Evolutionary conservation across 1,140 invertebrate genomes (phyloP).

Genomic region (Aphaenogaster floridana): DNA sequence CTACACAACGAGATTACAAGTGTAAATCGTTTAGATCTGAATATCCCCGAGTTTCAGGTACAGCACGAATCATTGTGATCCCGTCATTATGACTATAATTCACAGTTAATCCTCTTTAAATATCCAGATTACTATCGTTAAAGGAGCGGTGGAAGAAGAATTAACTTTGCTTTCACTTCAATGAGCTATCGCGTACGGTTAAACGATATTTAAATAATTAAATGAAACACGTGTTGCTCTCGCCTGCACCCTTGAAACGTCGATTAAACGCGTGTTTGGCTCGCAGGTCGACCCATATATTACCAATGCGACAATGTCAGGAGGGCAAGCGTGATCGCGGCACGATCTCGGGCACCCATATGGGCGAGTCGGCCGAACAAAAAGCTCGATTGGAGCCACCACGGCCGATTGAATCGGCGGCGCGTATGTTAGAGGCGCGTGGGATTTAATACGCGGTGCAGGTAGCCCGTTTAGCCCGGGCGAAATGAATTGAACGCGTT

Average conservation of each 20-base stretch:
- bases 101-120: conserved; percentile 5
- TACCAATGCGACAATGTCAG: conserved; percentile 50
- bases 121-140: neutral
- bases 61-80: neutral
- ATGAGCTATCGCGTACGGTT: neutral
- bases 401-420: conserved; percentile 63
- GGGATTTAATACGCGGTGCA: conserved; percentile 75
- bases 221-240: conserved; percentile 21
- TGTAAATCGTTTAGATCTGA: conserved; percentile 38
- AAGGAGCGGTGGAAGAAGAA: neutral
- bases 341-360: conserved; percentile 67
- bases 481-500: conserved; percentile 73
- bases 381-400: conserved; percentile 64
- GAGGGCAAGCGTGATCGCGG: conserved; percentile 43
- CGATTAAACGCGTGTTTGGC: conserved; percentile 57
- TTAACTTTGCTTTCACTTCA: neutral
- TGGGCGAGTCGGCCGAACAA: conserved; percentile 69
- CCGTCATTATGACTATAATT: neutral
- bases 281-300: conserved; percentile 55
- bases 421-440: conserved; percentile 67
- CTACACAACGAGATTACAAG: conserved; percentile 36
- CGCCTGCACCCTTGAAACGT: neutral
- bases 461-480: conserved; percentile 75
- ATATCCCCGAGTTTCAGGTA: neutral
- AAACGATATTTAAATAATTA: neutral